phyloP scores from a whole-genome alignment of 2,797 vertebrate genomes.

The Sebastes diaconus region DNA sequence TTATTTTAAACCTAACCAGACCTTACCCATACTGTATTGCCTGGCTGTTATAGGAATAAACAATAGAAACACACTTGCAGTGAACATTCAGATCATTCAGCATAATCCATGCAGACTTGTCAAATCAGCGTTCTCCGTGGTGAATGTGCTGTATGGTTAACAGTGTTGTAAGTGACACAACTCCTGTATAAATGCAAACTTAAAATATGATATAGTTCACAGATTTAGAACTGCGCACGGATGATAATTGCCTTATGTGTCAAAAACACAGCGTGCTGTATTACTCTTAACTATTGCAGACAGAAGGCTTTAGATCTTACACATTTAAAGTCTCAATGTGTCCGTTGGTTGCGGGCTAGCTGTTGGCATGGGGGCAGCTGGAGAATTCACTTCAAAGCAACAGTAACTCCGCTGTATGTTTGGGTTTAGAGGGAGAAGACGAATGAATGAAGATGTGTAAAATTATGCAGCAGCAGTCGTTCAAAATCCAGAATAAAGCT shows the following conservation, averaged over 20 bases:
- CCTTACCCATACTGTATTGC: neutral
- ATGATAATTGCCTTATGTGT: constrained; percentile 43
- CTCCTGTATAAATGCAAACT: neutral
- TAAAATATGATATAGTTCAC: neutral
- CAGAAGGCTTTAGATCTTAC: constrained; percentile 39
- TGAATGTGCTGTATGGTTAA: neutral
- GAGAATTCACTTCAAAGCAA: constrained; percentile 55
- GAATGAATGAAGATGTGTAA: constrained; percentile 5
- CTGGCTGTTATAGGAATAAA: neutral
- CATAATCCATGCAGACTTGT: neutral
- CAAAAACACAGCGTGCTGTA: constrained; percentile 23
- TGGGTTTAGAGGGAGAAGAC: constrained; percentile 12
- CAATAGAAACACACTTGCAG: neutral
- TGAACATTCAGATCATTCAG: neutral
- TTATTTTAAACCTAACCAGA: neutral
- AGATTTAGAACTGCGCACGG: constrained; percentile 9
- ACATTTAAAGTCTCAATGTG: constrained; percentile 46
- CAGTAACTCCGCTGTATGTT: constrained; percentile 33
- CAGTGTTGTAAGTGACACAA: neutral
- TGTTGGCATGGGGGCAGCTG: constrained; percentile 37
- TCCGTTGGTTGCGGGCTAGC: constrained; percentile 14
- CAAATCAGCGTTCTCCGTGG: neutral
- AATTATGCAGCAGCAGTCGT: neutral
- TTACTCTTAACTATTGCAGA: constrained; percentile 23
- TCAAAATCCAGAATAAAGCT: neutral